These are phyloP conservation scores for Zootoca vivipara DNA, from an alignment of 2,113 vertebrate genomes.

Conservation along the genomic window DNA sequence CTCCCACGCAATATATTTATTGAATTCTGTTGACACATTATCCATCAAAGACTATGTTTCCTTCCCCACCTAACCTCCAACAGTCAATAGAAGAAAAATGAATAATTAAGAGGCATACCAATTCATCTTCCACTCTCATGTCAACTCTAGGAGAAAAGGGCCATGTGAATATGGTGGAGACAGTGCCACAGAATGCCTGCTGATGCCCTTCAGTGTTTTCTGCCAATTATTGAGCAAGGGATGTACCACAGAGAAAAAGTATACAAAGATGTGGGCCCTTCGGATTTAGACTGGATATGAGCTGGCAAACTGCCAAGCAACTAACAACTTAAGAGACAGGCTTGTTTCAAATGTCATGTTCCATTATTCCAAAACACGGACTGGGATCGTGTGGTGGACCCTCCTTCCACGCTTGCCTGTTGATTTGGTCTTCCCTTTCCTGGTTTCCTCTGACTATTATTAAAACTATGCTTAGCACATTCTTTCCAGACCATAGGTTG, in stretches of 20 bases:
- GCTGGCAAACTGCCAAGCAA: not conserved
- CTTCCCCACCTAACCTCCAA: not conserved
- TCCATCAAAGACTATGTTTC: not conserved
- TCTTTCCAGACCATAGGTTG: not conserved
- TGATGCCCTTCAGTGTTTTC: not conserved
- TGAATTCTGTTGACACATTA: not conserved
- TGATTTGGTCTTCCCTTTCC: not conserved
- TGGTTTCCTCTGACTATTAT: not conserved
- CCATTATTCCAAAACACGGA: too few relatives aligned
- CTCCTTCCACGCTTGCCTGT: not conserved
- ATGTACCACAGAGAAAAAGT: not conserved
- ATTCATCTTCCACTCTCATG: not conserved
- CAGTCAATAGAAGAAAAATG: not conserved
- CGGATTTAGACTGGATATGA: not conserved
- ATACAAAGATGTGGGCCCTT: not conserved
- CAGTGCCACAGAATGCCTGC: not conserved
- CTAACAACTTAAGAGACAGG: not conserved
- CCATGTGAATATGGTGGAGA: not conserved
- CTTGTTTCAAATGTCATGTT: not conserved
- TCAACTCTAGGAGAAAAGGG: not conserved
- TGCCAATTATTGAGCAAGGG: not conserved
- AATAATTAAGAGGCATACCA: not conserved
- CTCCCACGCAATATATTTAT: not conserved
- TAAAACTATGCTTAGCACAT: not conserved
- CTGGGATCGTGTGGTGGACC: not conserved